Base-by-base conservation (phyloP, 2,113 vertebrate species). In the Pterocles gutturalis region DNA sequence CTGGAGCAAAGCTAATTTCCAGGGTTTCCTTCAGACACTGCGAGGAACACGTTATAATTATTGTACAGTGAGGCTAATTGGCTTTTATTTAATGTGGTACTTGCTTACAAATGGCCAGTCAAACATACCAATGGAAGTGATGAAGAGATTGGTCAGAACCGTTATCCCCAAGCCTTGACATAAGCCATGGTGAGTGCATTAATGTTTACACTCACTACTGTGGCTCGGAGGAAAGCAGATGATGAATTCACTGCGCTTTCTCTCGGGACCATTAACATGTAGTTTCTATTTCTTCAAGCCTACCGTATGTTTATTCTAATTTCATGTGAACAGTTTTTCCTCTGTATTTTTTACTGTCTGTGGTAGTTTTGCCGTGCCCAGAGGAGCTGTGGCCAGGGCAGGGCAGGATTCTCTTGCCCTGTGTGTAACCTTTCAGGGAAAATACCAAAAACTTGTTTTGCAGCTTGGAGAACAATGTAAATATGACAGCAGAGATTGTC, bases 391-490 rank as follows among this genome's bases (percentile, higher is more conserved):
- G 57, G 34, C 55, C 5, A 2, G 14, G 43, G 57, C 26, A 33
- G 31, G 9, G 46, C 43, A 34, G n/a, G 12, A 19, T 49, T 12
- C 46, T 38, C 72, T 48, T 5, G 0, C 21, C 36, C 72, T 48
- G 38, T 10, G 0, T 10, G 11, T 5, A 38, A 16, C 5, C 1
- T 6, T 4, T 4, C 0, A 4, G 22, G 36, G 21, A 48, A 70
- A 64, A n/a, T 1, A 17, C 24, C 17, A 46, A 53, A 64, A 61
- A 11, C 2, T 28, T 28, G 1, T 3, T 28, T 41, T 43, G 7
- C 16, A 11, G 6, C 21, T 43, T 1, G 6, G 34, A 36, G 45
- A 48, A 13, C 2, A 4, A 11, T 9, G 26, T 15, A 38, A 58
- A 43, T 22, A 7, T 3, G 38, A n/a, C 18, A 71, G 51, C 1